Evolutionary conservation across 2,113 vertebrate genomes (phyloP).

Genomic region (Chrysochloris asiatica): DNA sequence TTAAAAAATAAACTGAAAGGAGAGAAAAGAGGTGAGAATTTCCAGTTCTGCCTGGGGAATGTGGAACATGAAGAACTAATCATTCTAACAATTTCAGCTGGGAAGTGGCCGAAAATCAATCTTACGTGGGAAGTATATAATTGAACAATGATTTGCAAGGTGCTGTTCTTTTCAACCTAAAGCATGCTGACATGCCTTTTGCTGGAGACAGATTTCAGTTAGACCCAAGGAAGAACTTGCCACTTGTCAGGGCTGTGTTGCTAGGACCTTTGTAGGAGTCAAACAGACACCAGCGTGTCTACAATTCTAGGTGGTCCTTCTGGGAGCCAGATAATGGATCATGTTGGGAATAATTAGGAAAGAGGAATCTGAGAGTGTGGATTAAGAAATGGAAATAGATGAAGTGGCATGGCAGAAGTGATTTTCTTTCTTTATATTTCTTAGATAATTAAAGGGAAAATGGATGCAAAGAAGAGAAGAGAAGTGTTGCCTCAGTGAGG

Average conservation of each 20-base stretch:
- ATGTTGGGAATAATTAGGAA: background rate
- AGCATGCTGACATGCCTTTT: background rate
- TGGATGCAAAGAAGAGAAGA: background rate
- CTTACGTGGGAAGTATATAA: background rate
- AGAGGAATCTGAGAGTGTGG: background rate
- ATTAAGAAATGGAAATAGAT: background rate
- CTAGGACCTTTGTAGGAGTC: background rate
- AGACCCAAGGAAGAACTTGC: background rate
- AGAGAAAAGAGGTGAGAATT: background rate
- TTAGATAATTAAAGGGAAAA: background rate
- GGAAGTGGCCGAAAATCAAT: slow-evolving; percentile 43
- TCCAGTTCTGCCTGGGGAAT: background rate
- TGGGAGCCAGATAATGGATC: background rate
- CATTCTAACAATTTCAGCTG: background rate
- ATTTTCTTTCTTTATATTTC: background rate
- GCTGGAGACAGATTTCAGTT: background rate
- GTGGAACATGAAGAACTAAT: slow-evolving; percentile 44
- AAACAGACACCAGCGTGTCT: background rate
- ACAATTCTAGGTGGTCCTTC: background rate
- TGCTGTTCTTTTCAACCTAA: background rate
- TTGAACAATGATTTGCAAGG: background rate
- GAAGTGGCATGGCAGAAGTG: background rate
- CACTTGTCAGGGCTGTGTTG: accelerated
- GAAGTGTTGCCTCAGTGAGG: background rate
- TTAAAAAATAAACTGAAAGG: background rate